Conservation (phyloP, 1,140 invertebrate species). For the Hyles euphorbiae region DNA sequence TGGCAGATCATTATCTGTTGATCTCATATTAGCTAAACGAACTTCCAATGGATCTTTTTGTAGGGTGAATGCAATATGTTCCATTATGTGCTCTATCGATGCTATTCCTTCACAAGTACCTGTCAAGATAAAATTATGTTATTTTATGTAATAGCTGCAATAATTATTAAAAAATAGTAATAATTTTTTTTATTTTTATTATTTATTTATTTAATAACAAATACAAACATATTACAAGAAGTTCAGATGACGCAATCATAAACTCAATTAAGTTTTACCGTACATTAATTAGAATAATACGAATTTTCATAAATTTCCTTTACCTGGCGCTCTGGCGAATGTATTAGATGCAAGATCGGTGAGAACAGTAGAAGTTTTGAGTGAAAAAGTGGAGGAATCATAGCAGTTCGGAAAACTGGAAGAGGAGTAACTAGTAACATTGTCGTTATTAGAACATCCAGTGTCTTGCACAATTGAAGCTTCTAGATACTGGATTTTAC, state of each 20-base stretch:
- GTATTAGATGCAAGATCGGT: constrained; percentile 82
- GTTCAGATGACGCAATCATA: too few relatives aligned
- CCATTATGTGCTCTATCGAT: constrained; percentile 87
- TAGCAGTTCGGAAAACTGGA: constrained; percentile 78
- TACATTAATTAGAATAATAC: neutral
- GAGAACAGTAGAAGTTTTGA: constrained; percentile 74
- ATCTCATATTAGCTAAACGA: constrained; percentile 78
- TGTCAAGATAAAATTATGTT: constrained; percentile 16
- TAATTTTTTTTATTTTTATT: too few relatives aligned
- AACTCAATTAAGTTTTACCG: too few relatives aligned
- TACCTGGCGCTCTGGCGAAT: constrained; percentile 78
- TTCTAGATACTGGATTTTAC: constrained; percentile 81
- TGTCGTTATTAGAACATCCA: constrained; percentile 79
- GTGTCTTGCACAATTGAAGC: constrained; percentile 78
- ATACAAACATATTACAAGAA: too few relatives aligned
- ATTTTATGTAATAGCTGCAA: neutral
- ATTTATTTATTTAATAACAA: too few relatives aligned
- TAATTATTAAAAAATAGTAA: neutral
- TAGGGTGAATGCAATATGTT: constrained; percentile 83
- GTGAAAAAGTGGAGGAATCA: constrained; percentile 69
- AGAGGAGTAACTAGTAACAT: constrained; percentile 38
- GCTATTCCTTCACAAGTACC: constrained; percentile 79
- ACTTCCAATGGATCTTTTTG: constrained; percentile 83
- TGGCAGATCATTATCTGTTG: constrained; percentile 57
- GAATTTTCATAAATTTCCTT: too few relatives aligned